phyloP scores from a whole-genome alignment of 2,797 vertebrate genomes.

The Parambassis ranga region DNA sequence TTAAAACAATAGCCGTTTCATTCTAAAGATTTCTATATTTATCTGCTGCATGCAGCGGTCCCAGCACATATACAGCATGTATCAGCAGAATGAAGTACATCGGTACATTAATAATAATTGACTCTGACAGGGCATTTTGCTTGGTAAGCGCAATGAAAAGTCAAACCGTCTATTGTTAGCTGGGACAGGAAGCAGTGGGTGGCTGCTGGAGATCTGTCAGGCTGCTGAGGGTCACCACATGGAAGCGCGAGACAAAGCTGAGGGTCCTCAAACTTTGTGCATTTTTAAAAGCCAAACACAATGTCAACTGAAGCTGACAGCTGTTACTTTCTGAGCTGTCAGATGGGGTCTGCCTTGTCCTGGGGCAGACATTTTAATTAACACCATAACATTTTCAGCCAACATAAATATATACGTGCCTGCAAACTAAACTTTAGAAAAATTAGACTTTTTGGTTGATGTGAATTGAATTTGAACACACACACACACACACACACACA shows the following conservation, averaged over 20 bases:
- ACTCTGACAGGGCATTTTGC: constrained; percentile 46
- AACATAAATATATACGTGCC: too few relatives aligned
- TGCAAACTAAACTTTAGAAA: too few relatives aligned
- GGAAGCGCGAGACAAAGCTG: constrained; percentile 42
- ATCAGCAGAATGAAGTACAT: constrained; percentile 7
- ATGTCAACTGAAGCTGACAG: background rate
- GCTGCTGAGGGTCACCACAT: constrained; percentile 41
- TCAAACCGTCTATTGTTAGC: constrained; percentile 62
- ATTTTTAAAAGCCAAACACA: constrained; percentile 21
- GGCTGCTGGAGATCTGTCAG: constrained; percentile 34
- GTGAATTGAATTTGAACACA: too few relatives aligned
- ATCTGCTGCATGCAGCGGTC: background rate
- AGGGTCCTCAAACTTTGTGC: background rate
- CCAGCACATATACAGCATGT: background rate
- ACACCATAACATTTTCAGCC: too few relatives aligned
- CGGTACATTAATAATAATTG: constrained; percentile 46
- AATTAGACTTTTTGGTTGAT: too few relatives aligned
- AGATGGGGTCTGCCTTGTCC: too few relatives aligned
- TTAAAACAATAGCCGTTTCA: background rate
- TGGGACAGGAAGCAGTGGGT: constrained; percentile 62
- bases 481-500: too few relatives aligned
- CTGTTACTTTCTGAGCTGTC: background rate
- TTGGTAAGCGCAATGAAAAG: constrained; percentile 44
- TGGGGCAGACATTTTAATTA: too few relatives aligned
- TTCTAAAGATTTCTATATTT: constrained; percentile 26